phyloP scores from a whole-genome alignment of 2,888 invertebrate genomes.

The Portevinia maculata region DNA sequence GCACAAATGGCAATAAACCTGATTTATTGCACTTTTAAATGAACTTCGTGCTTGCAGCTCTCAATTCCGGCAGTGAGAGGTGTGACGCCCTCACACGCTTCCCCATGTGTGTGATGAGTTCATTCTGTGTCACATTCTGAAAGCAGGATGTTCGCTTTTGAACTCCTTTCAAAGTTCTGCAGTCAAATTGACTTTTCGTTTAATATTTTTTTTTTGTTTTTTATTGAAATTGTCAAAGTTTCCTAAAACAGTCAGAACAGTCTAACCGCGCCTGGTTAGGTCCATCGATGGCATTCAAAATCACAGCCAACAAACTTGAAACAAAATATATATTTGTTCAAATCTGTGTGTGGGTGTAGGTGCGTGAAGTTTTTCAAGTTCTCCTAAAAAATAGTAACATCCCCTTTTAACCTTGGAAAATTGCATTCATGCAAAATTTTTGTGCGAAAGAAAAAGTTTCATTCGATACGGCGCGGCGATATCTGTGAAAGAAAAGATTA shows the following conservation, averaged over 20 bases:
- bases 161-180: neutral
- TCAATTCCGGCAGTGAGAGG: slow-evolving; percentile 28
- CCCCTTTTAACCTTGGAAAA: slow-evolving; percentile 24
- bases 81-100: slow-evolving; percentile 32
- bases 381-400: too few relatives aligned
- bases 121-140: slow-evolving; percentile 45
- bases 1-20: slow-evolving; percentile 64
- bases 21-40: slow-evolving; percentile 74
- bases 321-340: slow-evolving; percentile 55
- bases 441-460: slow-evolving; percentile 34
- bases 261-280: neutral
- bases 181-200: slow-evolving; percentile 26
- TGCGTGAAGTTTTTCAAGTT: slow-evolving; percentile 10
- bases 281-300: slow-evolving; percentile 59
- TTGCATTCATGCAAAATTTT: slow-evolving; percentile 6
- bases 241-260: slow-evolving; percentile 31
- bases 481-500: slow-evolving; percentile 52
- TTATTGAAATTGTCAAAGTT: slow-evolving; percentile 57
- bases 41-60: slow-evolving; percentile 69
- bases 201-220: slow-evolving; percentile 14
- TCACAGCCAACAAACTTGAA: slow-evolving; percentile 52
- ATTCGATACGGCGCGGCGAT: slow-evolving; percentile 43
- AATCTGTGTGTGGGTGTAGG: slow-evolving; percentile 3
- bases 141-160: slow-evolving; percentile 42
- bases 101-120: slow-evolving; percentile 47